These are phyloP conservation scores for Megalops atlanticus DNA, from an alignment of 2,113 vertebrate species.

Conservation along the genomic window DNA sequence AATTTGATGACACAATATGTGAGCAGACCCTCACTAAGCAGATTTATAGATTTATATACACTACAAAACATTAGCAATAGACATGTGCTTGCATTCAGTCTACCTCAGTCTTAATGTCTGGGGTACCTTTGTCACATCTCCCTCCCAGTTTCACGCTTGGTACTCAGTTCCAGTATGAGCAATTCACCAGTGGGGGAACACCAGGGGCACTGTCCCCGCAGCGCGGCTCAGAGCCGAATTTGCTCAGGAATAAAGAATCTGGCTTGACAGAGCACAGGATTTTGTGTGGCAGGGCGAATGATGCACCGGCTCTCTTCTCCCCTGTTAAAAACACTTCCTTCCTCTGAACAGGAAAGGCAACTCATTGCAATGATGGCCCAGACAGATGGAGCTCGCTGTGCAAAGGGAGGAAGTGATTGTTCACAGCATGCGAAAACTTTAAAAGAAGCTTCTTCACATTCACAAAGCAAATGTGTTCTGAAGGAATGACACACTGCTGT, in stretches of 20 bases:
- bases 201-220: neutral
- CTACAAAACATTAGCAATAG: neutral
- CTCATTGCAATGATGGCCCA: neutral
- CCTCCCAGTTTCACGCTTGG: neutral
- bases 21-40: neutral
- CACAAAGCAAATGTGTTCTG: constrained; percentile 1
- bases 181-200: neutral
- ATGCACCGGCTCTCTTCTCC: neutral
- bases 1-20: neutral
- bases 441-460: constrained; percentile 10
- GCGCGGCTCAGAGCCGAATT: neutral
- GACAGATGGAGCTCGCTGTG: constrained; percentile 14
- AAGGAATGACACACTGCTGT: constrained; percentile 1
- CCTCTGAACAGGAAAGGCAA: neutral
- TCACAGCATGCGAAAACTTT: neutral
- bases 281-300: neutral
- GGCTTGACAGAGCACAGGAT: neutral
- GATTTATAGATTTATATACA: neutral
- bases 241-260: neutral
- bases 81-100: neutral
- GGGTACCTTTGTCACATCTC: neutral
- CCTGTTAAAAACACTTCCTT: neutral
- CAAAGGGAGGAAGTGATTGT: constrained; percentile 1
- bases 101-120: neutral
- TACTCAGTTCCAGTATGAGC: neutral